Conservation (phyloP, 2,888 invertebrate genomes). For the Plebejus anna region DNA sequence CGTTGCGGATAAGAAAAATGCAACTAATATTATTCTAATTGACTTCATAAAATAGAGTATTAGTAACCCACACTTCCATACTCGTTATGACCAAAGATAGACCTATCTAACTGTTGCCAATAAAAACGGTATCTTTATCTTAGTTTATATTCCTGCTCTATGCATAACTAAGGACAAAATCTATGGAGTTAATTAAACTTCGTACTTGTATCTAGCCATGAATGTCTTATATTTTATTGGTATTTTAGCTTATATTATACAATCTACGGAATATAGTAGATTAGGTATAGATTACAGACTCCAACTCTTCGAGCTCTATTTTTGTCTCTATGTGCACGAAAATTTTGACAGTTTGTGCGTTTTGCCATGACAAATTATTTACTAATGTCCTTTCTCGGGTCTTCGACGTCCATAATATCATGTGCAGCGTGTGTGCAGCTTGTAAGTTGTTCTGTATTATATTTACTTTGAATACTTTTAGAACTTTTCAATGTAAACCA, state of each 20-base stretch:
- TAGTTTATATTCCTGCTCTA: not conserved
- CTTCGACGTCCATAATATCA: no score
- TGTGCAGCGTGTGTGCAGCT: no score
- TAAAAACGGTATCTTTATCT: conserved; percentile 13
- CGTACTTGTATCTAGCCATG: conserved; percentile 26
- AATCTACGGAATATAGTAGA: no score
- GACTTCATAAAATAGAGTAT: conserved; percentile 1
- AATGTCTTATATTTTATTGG: conserved; percentile 43
- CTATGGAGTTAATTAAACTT: conserved; percentile 14
- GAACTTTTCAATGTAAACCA: no score
- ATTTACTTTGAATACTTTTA: no score
- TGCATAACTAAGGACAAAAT: not conserved
- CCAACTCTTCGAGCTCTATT: not conserved
- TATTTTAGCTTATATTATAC: conserved; percentile 44
- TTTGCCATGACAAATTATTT: no score
- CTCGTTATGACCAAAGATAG: not conserved
- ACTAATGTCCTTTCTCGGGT: no score
- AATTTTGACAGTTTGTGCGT: no score
- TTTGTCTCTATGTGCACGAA: not conserved
- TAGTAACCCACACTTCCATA: not conserved
- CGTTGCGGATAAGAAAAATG: not conserved
- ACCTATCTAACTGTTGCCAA: conserved; percentile 11
- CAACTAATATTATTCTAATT: conserved; percentile 12
- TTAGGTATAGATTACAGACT: no score
- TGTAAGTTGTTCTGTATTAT: no score